Percentiles rank a stretch among this genome's conserved stretches.
phyloP scores from a whole-genome alignment of 2,888 invertebrate species.

The Pasiphila rectangulata region DNA sequence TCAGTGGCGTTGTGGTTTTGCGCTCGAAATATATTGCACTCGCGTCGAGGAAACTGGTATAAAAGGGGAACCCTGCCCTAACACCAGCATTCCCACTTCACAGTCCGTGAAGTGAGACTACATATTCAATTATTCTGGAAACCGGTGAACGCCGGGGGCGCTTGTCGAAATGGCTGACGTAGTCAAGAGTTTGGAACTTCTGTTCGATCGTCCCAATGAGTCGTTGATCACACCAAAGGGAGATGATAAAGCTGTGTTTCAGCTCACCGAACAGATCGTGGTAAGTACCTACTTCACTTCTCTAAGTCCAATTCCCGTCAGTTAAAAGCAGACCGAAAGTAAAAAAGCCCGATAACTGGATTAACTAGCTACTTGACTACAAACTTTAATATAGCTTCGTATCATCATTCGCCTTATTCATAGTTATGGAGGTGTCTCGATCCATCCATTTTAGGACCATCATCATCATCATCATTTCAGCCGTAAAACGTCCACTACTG shows the following conservation, averaged over 20 bases:
- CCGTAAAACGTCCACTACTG: too few species aligned
- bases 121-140: constrained; percentile 9
- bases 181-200: constrained; percentile 50
- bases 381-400: too few species aligned
- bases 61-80: constrained; percentile 26
- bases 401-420: too few species aligned
- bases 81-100: constrained; percentile 56
- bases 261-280: constrained; percentile 81
- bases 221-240: constrained; percentile 83
- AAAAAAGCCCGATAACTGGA: too few species aligned
- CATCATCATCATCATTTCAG: too few species aligned
- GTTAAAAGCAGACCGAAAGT: too few species aligned
- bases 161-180: constrained; percentile 50
- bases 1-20: constrained; percentile 45
- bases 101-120: constrained; percentile 62
- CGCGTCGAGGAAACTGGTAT: constrained; percentile 33
- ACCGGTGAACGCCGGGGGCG: constrained; percentile 3
- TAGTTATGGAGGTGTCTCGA: too few species aligned
- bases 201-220: constrained; percentile 83
- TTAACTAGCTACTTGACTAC: too few species aligned
- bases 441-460: too few species aligned
- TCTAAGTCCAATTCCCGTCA: too few species aligned
- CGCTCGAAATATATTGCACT: constrained; percentile 44
- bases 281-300: too few species aligned
- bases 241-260: constrained; percentile 80